Conservation (phyloP, 2,797 vertebrate species). For the Chanos chanos region DNA sequence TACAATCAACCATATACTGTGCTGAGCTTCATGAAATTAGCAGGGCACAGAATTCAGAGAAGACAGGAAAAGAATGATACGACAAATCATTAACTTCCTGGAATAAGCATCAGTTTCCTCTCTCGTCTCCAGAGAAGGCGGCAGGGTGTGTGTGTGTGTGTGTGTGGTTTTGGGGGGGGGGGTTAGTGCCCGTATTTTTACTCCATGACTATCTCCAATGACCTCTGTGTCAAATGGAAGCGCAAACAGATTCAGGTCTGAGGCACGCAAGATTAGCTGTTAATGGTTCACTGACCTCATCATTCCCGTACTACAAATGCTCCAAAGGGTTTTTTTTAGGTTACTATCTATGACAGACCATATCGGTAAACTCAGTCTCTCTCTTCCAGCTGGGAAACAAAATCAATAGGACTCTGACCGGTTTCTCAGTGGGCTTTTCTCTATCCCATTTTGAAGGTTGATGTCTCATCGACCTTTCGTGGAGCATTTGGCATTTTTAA, state of each 20-base stretch:
- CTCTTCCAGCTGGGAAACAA: not conserved
- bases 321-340: no score
- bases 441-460: not conserved
- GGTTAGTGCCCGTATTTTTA: no score
- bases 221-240: not conserved
- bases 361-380: not conserved
- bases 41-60: no score
- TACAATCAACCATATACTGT: not conserved
- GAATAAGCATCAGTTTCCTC: slow-evolving; percentile 9
- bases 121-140: no score
- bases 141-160: no score
- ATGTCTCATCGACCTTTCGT: no score
- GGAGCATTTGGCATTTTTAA: not conserved
- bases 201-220: slow-evolving; percentile 14
- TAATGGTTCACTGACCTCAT: not conserved
- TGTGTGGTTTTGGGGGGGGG: no score
- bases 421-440: no score
- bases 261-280: not conserved
- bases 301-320: no score
- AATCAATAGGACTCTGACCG: not conserved
- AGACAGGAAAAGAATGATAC: no score
- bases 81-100: not conserved
- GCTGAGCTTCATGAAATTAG: no score
- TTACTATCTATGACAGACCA: not conserved
- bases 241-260: not conserved